Evolutionary conservation across 2,797 vertebrate species (phyloP).

Genomic region (Phrynocephalus guinanensis): DNA sequence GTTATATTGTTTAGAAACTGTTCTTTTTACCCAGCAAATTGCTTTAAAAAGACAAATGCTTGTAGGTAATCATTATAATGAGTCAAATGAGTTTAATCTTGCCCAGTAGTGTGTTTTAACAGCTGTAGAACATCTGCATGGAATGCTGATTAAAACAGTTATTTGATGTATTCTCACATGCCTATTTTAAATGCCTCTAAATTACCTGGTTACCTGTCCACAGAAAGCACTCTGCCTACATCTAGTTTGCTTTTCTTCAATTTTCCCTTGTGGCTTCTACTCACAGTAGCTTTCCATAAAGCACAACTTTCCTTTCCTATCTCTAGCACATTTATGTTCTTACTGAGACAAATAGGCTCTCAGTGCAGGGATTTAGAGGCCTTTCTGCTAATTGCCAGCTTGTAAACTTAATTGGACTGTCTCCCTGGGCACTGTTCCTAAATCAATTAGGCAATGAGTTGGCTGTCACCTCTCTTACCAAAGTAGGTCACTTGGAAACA

Average conservation of each 20-base stretch:
- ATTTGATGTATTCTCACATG: conserved; percentile 68
- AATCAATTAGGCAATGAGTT: conserved; percentile 90
- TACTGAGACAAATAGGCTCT: conserved; percentile 88
- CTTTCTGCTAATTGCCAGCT: conserved; percentile 93
- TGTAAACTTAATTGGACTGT: conserved; percentile 96
- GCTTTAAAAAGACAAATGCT: conserved; percentile 31
- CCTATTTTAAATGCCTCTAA: conserved; percentile 65
- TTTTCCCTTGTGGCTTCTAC: conserved; percentile 74
- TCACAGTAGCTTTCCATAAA: conserved; percentile 79
- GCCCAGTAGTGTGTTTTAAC: conserved; percentile 61
- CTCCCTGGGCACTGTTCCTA: conserved; percentile 83
- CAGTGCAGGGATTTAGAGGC: conserved; percentile 89
- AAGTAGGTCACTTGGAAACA: conserved; percentile 80
- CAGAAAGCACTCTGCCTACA: conserved; percentile 65
- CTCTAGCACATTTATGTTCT: conserved; percentile 85
- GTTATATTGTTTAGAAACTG: conserved; percentile 29
- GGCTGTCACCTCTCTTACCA: conserved; percentile 83
- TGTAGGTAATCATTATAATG: conserved; percentile 53
- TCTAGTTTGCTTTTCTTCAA: conserved; percentile 72
- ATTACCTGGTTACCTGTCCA: conserved; percentile 75
- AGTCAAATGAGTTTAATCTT: conserved; percentile 63
- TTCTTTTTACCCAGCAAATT: conserved; percentile 41
- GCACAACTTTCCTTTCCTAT: conserved; percentile 80
- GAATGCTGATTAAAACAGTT: conserved; percentile 71
- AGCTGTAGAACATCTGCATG: conserved; percentile 57